Evolutionary conservation across 30 jellyfish, hydroid and myxozoan genomes (phyloP), one percentile per base, ranked within the genome.

Genomic region (Cassiopea xamachana): DNA sequence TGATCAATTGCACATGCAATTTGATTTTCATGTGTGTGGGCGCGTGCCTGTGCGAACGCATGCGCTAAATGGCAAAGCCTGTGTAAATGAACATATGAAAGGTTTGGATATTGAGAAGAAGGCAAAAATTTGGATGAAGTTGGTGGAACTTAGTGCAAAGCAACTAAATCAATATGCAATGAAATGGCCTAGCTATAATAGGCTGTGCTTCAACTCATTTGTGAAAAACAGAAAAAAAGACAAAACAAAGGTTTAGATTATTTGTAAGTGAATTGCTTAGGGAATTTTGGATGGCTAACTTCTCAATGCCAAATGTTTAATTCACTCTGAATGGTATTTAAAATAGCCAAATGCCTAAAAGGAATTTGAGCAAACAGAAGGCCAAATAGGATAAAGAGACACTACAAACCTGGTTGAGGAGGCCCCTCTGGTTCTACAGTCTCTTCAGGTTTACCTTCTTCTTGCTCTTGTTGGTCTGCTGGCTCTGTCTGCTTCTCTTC

Each of bases 401-500:
- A 55, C 64, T 55, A 55, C 83, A 17, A 77, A 83, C 93, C 94
- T 87, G 98, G 98, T 58, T 83, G 74, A 44, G 98, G 73, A 27
- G 98, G 96, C 44, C 94, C 93, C 80, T 86, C 96, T 51, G 95
- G 92, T 64, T 82, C 93, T 12, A 62, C 93, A 46, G 92, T 75
- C 84, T 75, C 93, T 15, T 77, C 90, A 8, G 80, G 83, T n/a
- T n/a, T 47, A 1, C 44, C 73, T 64, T 90, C 93, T 19, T 59
- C 81, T 60, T 77, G 79, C 43, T 77, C 97, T 18, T 73, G 69
- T 27, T 69, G 91, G 14, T 67, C 58, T 16, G 93, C 74, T 13
- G 71, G 88, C 39, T 87, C 81, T 46, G 73, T 92, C 27, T 74
- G 90, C 69, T 80, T 70, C 50, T 92, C 95, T 50, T 92, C 98